These are phyloP conservation scores for Petaurus breviceps DNA, from an alignment of 2,113 vertebrate genomes.

Conservation along the genomic window DNA sequence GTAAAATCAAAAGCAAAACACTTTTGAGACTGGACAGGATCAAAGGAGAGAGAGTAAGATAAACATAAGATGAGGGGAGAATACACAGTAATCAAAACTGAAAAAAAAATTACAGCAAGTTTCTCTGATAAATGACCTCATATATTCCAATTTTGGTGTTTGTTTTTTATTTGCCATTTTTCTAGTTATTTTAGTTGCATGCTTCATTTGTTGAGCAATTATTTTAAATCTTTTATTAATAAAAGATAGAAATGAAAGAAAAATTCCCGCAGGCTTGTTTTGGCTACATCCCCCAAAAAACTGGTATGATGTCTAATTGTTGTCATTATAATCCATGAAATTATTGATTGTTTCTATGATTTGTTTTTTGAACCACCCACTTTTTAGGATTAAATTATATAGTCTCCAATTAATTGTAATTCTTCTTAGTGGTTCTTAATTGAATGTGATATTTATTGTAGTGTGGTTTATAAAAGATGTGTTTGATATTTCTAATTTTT, in stretches of 20 bases:
- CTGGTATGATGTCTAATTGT: neutral
- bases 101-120: too few relatives aligned
- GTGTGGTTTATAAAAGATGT: neutral
- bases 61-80: too few relatives aligned
- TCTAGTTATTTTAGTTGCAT: neutral
- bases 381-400: neutral
- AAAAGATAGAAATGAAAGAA: neutral
- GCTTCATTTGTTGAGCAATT: neutral
- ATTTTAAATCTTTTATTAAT: neutral
- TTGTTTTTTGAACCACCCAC: neutral
- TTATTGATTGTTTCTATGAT: neutral
- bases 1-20: too few relatives aligned
- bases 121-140: too few relatives aligned
- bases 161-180: neutral
- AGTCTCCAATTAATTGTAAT: neutral
- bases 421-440: neutral
- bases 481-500: neutral
- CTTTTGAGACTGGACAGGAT: too few relatives aligned
- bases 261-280: neutral
- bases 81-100: too few relatives aligned
- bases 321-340: neutral
- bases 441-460: neutral
- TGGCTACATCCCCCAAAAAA: neutral
- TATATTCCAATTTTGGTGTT: neutral
- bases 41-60: too few relatives aligned